These are phyloP conservation scores for Monopterus albus DNA, from an alignment of 2,113 vertebrate genomes.

Conservation along the genomic window DNA sequence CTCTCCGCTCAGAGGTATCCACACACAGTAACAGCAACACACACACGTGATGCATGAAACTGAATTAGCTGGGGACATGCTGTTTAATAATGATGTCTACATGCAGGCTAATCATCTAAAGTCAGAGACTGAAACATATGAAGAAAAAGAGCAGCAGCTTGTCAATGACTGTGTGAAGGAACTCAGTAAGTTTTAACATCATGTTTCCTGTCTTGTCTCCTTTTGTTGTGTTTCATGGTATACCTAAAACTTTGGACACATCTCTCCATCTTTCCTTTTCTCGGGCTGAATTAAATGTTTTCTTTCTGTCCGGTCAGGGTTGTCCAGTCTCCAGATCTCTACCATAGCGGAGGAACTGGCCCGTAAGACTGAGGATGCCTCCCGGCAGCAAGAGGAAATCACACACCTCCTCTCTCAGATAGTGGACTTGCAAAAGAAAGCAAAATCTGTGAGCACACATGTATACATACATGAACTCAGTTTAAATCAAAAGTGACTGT, in stretches of 20 bases:
- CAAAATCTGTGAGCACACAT: constrained; percentile 88
- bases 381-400: constrained; percentile 97
- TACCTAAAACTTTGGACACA: too few species aligned
- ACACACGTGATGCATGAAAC: background rate
- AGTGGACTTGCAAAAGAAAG: constrained; percentile 96
- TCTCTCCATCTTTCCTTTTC: background rate
- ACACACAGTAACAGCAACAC: background rate
- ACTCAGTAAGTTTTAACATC: constrained; percentile 85
- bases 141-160: constrained; percentile 98
- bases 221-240: too few species aligned
- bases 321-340: constrained; percentile 94
- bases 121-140: constrained; percentile 95
- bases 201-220: background rate
- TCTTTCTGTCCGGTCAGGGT: constrained; percentile 75
- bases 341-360: constrained; percentile 93
- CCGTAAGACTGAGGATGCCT: constrained; percentile 95
- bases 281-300: background rate
- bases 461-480: too few species aligned
- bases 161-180: constrained; percentile 98
- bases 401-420: constrained; percentile 97
- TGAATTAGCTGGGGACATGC: background rate
- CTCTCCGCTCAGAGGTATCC: constrained; percentile 93
- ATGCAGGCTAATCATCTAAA: constrained; percentile 92
- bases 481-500: background rate
- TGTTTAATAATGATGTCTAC: background rate